Base-by-base conservation (phyloP, 1,140 invertebrate genomes). In the Heliconius eleuchia region DNA sequence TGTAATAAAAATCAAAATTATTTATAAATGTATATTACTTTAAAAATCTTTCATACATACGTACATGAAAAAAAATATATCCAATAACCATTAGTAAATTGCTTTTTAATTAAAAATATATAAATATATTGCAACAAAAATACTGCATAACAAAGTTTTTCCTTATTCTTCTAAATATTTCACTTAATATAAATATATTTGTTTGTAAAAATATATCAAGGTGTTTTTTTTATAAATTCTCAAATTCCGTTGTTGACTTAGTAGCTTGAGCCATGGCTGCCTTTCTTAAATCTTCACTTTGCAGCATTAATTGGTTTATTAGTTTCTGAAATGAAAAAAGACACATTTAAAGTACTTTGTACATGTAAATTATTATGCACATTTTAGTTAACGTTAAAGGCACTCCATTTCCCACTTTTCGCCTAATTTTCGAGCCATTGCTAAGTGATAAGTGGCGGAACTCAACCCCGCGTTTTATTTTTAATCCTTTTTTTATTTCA, bases 271-370 rank as follows among this genome's bases (percentile, higher is more conserved):
- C 97, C 84, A 97, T 96, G 4, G 96, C 96, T 37, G 98, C 96
- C 89, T 97, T 98, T 66, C 96, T 92, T 79, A 99, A 96, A 94
- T 99, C 99, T 95, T 99, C 98, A 89, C 98, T 98, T 93, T 99
- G 98, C 57, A 99, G 91, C 96, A 98, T 97, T 19, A 95, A 89
- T 92, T 97, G 97, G 94, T 99, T 99, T 90, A 97, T 96, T 50
- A 96, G 91, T 50, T 95, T 96, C 97, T 99, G 93, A 78, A 96
- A 96, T 85, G 84, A 73, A 79, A 76, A 85, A 55, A 50, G 5
- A 50, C 18, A 76, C 30, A 39, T 1, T 34, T 34, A 27, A 60
- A 60, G 18, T 9, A 0, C 3, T 19, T 57, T 23, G 23, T 50
- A 18, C 5, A 19, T 18, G 18, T 52, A 18, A 55, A 3, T 19